These are phyloP conservation scores for Tetragonula carbonaria DNA, from an alignment of 2,888 invertebrate species.

Conservation along the genomic window DNA sequence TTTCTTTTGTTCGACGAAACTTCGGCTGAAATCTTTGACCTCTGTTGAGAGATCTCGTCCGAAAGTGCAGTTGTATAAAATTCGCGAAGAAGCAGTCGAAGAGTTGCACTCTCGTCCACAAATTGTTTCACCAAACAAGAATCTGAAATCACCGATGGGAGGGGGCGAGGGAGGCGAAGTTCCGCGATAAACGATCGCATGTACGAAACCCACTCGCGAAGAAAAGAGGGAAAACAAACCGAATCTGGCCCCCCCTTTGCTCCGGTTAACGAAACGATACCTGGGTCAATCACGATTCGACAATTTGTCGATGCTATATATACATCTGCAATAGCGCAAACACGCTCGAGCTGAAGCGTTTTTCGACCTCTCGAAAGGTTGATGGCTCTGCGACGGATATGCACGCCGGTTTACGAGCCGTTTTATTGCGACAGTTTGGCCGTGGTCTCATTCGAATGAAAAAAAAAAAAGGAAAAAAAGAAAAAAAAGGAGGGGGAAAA, in stretches of 20 bases:
- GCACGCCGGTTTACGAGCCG: conserved; percentile 50
- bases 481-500: conserved; percentile 15
- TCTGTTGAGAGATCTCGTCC: too few species aligned
- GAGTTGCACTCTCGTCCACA: not conserved
- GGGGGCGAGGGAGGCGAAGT: not conserved
- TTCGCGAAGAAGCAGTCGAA: too few species aligned
- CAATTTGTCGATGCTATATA: conserved; percentile 23
- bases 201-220: not conserved
- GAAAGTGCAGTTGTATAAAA: too few species aligned
- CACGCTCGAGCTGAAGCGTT: not conserved
- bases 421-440: conserved; percentile 65
- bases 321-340: conserved; percentile 3
- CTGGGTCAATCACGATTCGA: conserved; percentile 7
- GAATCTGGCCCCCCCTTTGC: not conserved
- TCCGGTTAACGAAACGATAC: conserved; percentile 42
- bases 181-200: not conserved
- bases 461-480: not conserved
- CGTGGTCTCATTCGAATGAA: conserved; percentile 1
- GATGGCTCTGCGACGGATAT: conserved; percentile 29
- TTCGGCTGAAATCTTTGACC: too few species aligned
- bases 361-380: conserved; percentile 1
- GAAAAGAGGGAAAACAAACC: not conserved
- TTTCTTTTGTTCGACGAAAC: not conserved
- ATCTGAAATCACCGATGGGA: not conserved
- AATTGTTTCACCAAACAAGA: not conserved